Evolutionary conservation across 2,113 vertebrate genomes (phyloP).

Genomic region (Cyprinodon variegatus): DNA sequence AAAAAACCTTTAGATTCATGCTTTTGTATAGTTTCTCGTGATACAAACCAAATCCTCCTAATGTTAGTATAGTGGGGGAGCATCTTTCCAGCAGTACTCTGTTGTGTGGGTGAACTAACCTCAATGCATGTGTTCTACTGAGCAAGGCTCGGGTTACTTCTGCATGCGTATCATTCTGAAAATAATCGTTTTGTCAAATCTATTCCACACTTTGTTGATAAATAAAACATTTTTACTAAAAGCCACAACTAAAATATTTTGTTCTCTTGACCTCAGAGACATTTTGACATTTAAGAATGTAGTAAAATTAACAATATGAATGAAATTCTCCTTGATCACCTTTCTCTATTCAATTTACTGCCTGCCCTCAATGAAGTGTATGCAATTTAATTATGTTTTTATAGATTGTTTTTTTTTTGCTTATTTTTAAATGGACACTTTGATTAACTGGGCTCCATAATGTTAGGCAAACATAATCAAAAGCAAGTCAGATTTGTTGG

Average conservation of each 20-base stretch:
- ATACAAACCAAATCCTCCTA: not conserved
- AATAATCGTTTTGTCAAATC: no score
- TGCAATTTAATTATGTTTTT: not conserved
- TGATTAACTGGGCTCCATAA: not conserved
- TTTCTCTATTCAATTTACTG: not conserved
- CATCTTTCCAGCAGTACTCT: not conserved
- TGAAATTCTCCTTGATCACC: not conserved
- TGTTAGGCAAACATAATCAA: slow-evolving; percentile 10
- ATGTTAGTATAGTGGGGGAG: not conserved
- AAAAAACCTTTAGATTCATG: not conserved
- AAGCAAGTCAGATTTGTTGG: slow-evolving; percentile 14
- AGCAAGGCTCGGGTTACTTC: no score
- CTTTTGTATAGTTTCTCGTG: not conserved
- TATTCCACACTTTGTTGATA: no score
- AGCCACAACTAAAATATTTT: no score
- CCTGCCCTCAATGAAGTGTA: not conserved
- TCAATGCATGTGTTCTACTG: no score
- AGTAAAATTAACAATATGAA: not conserved
- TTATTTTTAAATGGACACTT: not conserved
- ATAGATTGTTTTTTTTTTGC: not conserved
- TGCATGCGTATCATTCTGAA: no score
- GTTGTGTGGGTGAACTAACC: no score
- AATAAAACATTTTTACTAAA: no score
- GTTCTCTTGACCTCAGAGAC: no score
- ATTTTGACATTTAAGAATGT: no score